Conservation (phyloP, 1,140 invertebrate genomes). For the Diuraphis noxia region DNA sequence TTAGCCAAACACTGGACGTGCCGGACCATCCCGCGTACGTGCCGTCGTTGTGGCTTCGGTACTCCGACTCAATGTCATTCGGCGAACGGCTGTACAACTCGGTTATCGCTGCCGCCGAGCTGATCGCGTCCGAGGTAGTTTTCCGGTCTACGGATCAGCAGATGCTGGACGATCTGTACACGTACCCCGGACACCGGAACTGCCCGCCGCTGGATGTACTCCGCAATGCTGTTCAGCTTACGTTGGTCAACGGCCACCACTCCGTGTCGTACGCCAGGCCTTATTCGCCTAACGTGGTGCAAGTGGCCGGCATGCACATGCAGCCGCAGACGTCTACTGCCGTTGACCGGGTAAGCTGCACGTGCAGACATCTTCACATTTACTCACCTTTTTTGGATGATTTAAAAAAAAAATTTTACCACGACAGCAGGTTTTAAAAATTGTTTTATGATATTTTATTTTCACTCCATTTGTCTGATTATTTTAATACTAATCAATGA, state of each 20-base stretch:
- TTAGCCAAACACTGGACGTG: not conserved
- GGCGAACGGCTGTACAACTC: not conserved
- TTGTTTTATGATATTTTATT: too few species aligned
- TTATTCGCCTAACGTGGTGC: constrained; percentile 62
- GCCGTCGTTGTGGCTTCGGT: constrained; percentile 6
- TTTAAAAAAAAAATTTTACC: too few species aligned
- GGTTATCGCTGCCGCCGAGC: not conserved
- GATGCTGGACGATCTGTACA: not conserved
- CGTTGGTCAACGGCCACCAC: constrained; percentile 66
- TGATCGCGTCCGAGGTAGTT: not conserved
- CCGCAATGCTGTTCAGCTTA: constrained; percentile 60
- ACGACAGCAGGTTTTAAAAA: too few species aligned
- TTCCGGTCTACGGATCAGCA: not conserved
- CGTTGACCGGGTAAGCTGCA: not conserved
- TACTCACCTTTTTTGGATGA: too few species aligned
- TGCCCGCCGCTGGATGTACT: constrained; percentile 14
- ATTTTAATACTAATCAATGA: too few species aligned
- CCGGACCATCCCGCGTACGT: constrained; percentile 25
- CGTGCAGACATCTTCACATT: too few species aligned
- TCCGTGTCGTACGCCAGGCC: constrained; percentile 62
- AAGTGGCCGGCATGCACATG: constrained; percentile 67
- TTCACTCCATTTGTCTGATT: too few species aligned
- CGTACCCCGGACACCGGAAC: constrained; percentile 21
- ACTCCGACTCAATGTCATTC: constrained; percentile 9
- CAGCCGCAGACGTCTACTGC: constrained; percentile 33